Base-by-base conservation (phyloP, 2,113 vertebrate genomes). In the Marmota monax region DNA sequence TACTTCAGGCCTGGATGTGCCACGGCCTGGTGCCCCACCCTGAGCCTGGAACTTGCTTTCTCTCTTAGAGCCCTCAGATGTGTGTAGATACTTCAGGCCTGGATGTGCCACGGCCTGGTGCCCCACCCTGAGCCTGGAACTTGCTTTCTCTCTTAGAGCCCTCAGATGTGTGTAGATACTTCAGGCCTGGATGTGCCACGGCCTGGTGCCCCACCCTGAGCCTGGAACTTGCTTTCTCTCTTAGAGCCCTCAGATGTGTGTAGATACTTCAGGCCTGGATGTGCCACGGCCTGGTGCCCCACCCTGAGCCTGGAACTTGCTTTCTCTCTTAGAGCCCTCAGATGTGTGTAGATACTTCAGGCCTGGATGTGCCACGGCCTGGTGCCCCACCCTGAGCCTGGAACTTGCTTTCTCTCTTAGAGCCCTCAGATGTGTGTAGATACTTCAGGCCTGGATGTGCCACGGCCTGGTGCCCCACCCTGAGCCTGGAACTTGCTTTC, bases 341-440 rank as follows among this genome's bases (percentile, higher is more conserved):
- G 99, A 99, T 99, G n/a, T n/a, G n/a, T n/a, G n/a, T n/a, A n/a
- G n/a, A n/a, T 9, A 51, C 48, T 51, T 51, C 48, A 51, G 12
- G 8, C 7, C 45, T 51, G 48, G 48, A 51, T 2, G 48, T 51
- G 48, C 48, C 48, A 51, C 10, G 48, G 12, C 48, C 48, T 56
- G 56, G 56, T 20, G 4, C 56, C 22, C 56, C 20, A 2, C 20
- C 56, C 18, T 20, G 20, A 18, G 5, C 18, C 1, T 10, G 27
- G 61, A 72, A 29, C 37, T 56, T 10, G 80, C 88, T 93, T 63
- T 96, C 82, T 84, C 80, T n/a, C 87, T 53, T 87, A 99, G 99
- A 99, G 97, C 99, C 99, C 95, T 99, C 99, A 70, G 99, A 99
- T 99, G n/a, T n/a, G n/a, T n/a, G n/a, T n/a, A n/a, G n/a, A n/a